Evolutionary conservation across 2,888 invertebrate genomes (phyloP).

Genomic region (Cryptophagus acutangulus): DNA sequence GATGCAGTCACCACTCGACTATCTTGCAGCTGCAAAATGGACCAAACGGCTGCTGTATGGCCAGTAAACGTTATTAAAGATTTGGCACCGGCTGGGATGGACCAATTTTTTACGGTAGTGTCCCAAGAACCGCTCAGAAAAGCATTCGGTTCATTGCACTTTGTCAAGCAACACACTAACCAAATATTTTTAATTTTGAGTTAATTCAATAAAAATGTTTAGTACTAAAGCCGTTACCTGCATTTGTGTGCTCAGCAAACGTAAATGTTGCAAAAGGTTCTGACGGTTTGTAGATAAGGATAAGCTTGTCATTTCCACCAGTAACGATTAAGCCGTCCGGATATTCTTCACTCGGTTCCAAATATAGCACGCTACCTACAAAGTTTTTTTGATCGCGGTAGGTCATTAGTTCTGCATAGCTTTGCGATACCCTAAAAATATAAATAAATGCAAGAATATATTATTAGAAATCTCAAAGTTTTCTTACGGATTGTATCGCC

Average conservation of each 20-base stretch:
- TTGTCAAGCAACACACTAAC: constrained; percentile 51
- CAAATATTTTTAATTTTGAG: constrained; percentile 1
- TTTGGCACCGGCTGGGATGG: constrained; percentile 50
- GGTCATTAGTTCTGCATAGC: constrained; percentile 61
- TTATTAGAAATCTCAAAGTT: constrained; percentile 7
- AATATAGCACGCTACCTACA: constrained; percentile 73
- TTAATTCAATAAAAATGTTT: neutral
- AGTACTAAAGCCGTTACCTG: no score
- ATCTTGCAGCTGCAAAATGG: constrained; percentile 55
- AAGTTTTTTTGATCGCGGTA: constrained; percentile 81
- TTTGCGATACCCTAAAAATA: constrained; percentile 53
- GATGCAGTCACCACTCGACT: constrained; percentile 74
- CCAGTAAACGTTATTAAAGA: constrained; percentile 58
- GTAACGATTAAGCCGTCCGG: constrained; percentile 79
- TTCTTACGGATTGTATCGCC: constrained; percentile 70
- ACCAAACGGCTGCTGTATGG: constrained; percentile 86
- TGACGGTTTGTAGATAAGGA: constrained; percentile 72
- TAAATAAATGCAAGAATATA: neutral
- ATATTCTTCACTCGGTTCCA: constrained; percentile 64
- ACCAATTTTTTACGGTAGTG: constrained; percentile 80
- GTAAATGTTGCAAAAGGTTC: constrained; percentile 63
- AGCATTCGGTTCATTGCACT: constrained; percentile 50
- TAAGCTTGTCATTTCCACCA: constrained; percentile 82
- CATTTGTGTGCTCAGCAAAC: constrained; percentile 73
- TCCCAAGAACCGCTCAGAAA: constrained; percentile 93